Evolutionary conservation across 2,113 vertebrate genomes (phyloP).

Genomic region (Alligator mississippiensis): DNA sequence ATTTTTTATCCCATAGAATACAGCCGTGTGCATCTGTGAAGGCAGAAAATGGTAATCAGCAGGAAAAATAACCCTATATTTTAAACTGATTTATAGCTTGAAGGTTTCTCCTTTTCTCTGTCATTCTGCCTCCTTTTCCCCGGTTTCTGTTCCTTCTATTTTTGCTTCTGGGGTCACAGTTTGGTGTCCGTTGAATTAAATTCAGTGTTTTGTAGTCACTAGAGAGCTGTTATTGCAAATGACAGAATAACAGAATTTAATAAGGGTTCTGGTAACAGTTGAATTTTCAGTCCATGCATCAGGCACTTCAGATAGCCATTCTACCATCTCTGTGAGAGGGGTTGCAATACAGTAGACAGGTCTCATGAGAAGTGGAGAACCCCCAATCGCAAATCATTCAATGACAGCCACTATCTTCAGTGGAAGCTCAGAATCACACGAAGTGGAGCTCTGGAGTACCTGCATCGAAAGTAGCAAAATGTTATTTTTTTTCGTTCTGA

Average conservation of each 20-base stretch:
- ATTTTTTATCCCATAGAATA: constrained; percentile 20
- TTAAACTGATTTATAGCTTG: constrained; percentile 15
- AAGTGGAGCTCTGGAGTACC: constrained; percentile 16
- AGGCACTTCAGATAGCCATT: constrained; percentile 44
- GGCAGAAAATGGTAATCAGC: neutral
- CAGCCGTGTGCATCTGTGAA: constrained; percentile 8
- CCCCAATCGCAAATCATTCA: neutral
- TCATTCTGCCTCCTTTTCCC: neutral
- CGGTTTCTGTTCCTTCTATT: neutral
- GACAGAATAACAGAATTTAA: constrained; percentile 54
- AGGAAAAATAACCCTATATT: neutral
- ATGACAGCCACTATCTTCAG: neutral
- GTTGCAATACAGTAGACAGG: neutral
- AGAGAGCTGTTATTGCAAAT: constrained; percentile 15
- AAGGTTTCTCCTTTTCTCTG: constrained; percentile 5
- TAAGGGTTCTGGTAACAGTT: constrained; percentile 48
- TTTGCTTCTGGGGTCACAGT: neutral
- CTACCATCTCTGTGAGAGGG: neutral
- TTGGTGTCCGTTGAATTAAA: constrained; percentile 36
- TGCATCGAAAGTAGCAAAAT: constrained; percentile 44
- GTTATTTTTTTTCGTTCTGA: neutral
- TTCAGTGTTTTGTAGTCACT: constrained; percentile 29
- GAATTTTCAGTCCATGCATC: constrained; percentile 57
- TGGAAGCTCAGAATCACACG: neutral
- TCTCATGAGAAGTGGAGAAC: neutral